These are phyloP conservation scores for Verasper variegatus DNA, from an alignment of 2,113 vertebrate genomes.

Conservation along the genomic window DNA sequence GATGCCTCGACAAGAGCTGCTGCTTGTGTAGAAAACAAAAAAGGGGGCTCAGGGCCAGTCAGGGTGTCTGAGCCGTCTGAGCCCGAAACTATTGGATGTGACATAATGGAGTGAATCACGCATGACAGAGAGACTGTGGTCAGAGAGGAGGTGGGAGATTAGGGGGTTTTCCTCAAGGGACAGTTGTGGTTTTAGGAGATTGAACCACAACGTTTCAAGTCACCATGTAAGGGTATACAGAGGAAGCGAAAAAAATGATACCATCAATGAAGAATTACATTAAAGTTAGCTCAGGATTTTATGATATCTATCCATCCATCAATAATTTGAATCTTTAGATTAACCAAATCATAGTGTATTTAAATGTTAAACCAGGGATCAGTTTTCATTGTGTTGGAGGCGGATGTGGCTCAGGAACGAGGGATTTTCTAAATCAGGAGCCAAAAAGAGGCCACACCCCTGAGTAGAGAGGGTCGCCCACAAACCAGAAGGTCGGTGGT, in stretches of 20 bases:
- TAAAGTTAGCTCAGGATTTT: neutral
- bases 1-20: conserved; percentile 17
- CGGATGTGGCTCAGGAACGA: too few species aligned
- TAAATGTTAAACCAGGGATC: too few species aligned
- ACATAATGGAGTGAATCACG: conserved; percentile 18
- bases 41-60: neutral
- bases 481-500: too few species aligned
- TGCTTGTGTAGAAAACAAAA: neutral
- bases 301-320: too few species aligned
- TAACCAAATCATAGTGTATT: neutral
- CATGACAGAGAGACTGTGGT: neutral
- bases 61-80: neutral
- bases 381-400: too few species aligned
- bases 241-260: neutral
- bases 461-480: too few species aligned
- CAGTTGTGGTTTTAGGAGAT: neutral
- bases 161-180: conserved; percentile 4
- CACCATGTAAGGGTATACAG: too few species aligned
- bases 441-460: too few species aligned
- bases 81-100: conserved; percentile 13
- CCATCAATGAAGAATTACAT: too few species aligned
- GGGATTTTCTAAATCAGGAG: too few species aligned
- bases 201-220: neutral
- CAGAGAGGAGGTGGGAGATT: neutral
- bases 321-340: neutral